These are phyloP conservation scores for Drosophila pegasa DNA, from an alignment of 2,888 invertebrate genomes.

Conservation along the genomic window DNA sequence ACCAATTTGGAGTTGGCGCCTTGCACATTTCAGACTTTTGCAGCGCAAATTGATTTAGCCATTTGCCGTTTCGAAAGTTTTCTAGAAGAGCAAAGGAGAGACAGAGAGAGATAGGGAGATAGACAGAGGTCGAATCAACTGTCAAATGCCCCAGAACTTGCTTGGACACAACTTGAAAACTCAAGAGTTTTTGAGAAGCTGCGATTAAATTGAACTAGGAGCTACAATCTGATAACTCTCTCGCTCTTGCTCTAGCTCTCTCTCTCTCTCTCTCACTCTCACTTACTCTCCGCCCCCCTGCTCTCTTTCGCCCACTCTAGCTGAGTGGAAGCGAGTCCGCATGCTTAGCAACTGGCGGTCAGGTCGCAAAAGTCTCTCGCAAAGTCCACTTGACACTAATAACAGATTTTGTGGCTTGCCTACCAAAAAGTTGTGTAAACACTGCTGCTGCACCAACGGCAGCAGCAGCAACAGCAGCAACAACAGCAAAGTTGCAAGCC, in stretches of 20 bases:
- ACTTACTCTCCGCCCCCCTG: no score
- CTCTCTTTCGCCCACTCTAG: not conserved
- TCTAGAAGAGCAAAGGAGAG: not conserved
- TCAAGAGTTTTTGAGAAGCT: constrained; percentile 41
- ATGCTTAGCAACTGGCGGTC: constrained; percentile 36
- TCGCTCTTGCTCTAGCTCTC: not conserved
- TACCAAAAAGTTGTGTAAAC: constrained; percentile 71
- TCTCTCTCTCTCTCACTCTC: not conserved
- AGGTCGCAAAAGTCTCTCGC: constrained; percentile 68
- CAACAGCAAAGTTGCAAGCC: constrained; percentile 20
- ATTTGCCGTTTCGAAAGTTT: constrained; percentile 49
- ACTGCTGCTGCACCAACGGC: constrained; percentile 38
- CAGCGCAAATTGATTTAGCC: constrained; percentile 45
- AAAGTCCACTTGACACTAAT: constrained; percentile 78
- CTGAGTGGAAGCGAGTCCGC: not conserved
- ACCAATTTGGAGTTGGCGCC: constrained; percentile 15
- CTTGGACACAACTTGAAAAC: constrained; percentile 34
- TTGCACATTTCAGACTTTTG: constrained; percentile 31
- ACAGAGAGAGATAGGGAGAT: not conserved
- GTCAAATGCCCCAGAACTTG: constrained; percentile 36
- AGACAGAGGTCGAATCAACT: constrained; percentile 19
- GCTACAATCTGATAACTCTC: constrained; percentile 43
- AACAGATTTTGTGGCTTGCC: constrained; percentile 76
- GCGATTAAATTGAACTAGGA: constrained; percentile 59
- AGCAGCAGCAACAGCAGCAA: constrained; percentile 9